A percentile compares a stretch with the other conserved stretches of the same genome.
Conservation (phyloP, 1,140 invertebrate genomes). For the Leptoteleia sp. region DNA sequence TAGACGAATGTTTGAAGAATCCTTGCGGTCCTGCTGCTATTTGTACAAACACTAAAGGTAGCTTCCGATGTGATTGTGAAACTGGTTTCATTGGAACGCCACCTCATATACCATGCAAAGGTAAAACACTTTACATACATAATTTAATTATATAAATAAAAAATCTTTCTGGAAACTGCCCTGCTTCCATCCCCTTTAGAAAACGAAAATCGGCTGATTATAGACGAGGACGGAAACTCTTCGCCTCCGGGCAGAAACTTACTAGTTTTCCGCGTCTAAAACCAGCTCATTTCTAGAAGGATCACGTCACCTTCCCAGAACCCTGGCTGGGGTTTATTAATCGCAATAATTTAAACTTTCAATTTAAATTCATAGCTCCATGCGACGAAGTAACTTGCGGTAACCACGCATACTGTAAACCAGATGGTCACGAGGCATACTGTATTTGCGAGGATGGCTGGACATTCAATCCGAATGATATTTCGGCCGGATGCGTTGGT, state of each 20-base stretch:
- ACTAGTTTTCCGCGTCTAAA: too few species aligned
- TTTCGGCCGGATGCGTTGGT: conserved; percentile 93
- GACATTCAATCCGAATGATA: conserved; percentile 94
- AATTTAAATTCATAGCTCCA: conserved; percentile 88
- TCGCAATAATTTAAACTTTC: too few species aligned
- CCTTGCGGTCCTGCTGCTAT: conserved; percentile 90
- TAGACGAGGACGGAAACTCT: too few species aligned
- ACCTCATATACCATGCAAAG: conserved; percentile 89
- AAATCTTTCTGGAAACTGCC: too few species aligned
- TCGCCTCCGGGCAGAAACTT: too few species aligned
- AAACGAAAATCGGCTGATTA: too few species aligned
- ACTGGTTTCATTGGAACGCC: conserved; percentile 92
- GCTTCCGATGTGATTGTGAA: conserved; percentile 93
- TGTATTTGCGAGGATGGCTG: conserved; percentile 96
- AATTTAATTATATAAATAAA: too few species aligned
- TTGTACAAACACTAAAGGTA: conserved; percentile 92
- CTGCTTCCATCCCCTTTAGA: too few species aligned
- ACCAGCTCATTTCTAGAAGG: too few species aligned
- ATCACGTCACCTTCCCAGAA: too few species aligned
- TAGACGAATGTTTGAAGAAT: conserved; percentile 90
- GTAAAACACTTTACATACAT: too few species aligned
- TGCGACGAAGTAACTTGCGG: conserved; percentile 95
- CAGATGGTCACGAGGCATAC: conserved; percentile 93
- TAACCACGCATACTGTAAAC: conserved; percentile 92
- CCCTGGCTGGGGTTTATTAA: too few species aligned